These are phyloP conservation scores for Tenualosa ilisha DNA, from an alignment of 2,797 vertebrate genomes.

Conservation along the genomic window DNA sequence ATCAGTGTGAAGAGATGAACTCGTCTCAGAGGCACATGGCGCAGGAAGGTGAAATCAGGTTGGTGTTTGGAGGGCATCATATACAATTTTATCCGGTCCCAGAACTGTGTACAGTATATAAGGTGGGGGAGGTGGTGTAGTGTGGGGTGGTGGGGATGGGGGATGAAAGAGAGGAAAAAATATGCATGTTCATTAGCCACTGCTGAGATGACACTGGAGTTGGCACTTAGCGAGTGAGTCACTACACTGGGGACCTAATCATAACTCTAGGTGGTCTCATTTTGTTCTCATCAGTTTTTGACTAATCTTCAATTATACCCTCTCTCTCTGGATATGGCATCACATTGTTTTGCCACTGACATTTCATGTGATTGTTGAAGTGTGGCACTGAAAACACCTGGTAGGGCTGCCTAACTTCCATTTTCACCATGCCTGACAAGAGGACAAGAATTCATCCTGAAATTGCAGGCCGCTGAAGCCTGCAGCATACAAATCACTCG, in stretches of 20 bases:
- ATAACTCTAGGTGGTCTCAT: neutral
- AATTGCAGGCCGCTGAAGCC: neutral
- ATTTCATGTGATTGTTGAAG: constrained; percentile 1
- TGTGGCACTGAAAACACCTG: neutral
- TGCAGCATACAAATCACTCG: neutral
- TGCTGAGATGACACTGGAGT: neutral
- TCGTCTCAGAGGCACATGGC: constrained; percentile 89
- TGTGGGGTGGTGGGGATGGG: neutral
- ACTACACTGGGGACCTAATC: neutral
- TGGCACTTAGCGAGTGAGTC: neutral
- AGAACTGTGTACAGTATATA: constrained; percentile 76
- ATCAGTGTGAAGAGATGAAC: constrained; percentile 92
- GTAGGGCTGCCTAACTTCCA: neutral
- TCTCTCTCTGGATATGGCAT: neutral
- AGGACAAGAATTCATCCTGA: constrained; percentile 2
- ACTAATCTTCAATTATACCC: neutral
- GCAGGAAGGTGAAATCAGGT: constrained; percentile 88
- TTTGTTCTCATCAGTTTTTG: neutral
- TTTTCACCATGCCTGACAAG: neutral
- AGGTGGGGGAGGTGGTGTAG: neutral
- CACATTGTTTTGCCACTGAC: neutral
- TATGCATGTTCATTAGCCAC: neutral
- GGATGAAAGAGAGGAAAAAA: neutral
- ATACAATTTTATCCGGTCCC: constrained; percentile 95
- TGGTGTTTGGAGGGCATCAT: constrained; percentile 98